Evolutionary conservation across 2,888 invertebrate species (phyloP).

Genomic region (Halocaridina rubra): DNA sequence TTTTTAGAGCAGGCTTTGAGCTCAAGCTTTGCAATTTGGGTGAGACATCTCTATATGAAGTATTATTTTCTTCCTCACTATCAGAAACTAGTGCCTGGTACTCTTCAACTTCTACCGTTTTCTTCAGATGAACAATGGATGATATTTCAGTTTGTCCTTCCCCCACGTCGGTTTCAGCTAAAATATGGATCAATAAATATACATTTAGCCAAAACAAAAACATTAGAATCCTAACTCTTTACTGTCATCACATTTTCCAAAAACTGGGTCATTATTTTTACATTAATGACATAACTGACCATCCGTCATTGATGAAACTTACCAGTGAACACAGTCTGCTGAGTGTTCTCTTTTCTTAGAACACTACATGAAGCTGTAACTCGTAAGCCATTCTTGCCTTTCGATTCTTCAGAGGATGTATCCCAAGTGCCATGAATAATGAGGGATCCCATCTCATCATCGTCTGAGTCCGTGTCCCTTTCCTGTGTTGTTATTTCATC

Average conservation of each 20-base stretch:
- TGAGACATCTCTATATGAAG: background rate
- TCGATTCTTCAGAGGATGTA: background rate
- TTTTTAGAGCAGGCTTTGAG: background rate
- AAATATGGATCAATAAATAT: background rate
- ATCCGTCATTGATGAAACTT: background rate
- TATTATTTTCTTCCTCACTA: background rate
- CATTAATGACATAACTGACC: too few relatives aligned
- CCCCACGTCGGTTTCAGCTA: constrained; percentile 46
- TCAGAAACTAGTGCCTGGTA: constrained; percentile 29
- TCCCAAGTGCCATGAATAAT: background rate
- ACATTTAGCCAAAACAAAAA: too few relatives aligned
- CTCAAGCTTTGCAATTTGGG: background rate
- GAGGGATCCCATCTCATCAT: background rate
- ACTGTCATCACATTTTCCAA: too few relatives aligned
- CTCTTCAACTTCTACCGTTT: constrained; percentile 35
- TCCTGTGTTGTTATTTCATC: constrained; percentile 12
- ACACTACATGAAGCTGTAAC: constrained; percentile 39
- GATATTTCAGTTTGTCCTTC: constrained; percentile 29
- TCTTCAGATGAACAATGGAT: constrained; percentile 18
- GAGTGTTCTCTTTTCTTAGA: constrained; percentile 24
- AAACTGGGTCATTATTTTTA: too few relatives aligned
- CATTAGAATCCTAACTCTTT: too few relatives aligned
- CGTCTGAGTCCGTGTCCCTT: background rate
- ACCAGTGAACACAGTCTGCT: constrained; percentile 41
- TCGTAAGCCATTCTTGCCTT: background rate